Evolutionary conservation across 2,113 vertebrate species (phyloP).

Genomic region (Myiozetetes cayanensis): DNA sequence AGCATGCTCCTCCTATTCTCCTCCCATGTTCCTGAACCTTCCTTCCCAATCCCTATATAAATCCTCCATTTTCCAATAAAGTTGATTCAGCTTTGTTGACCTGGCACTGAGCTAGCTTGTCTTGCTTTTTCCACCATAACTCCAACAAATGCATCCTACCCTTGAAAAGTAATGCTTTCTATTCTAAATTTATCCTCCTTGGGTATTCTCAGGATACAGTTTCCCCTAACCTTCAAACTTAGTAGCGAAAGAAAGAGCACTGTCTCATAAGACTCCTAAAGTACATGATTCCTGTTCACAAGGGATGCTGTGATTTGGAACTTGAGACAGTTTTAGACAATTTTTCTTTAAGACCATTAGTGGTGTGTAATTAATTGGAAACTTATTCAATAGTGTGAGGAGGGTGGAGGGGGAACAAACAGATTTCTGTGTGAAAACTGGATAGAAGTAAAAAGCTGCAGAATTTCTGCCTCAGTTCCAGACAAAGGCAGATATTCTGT

Average conservation of each 20-base stretch:
- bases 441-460: neutral
- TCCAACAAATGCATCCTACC: neutral
- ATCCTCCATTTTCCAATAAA: no score
- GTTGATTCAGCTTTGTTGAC: no score
- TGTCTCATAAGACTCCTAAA: neutral
- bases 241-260: neutral
- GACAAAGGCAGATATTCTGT: neutral
- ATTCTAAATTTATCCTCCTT: neutral
- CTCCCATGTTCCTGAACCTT: no score
- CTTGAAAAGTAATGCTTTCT: neutral
- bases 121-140: no score
- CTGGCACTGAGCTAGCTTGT: no score
- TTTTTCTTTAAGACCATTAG: neutral
- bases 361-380: neutral
- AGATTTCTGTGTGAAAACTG: neutral
- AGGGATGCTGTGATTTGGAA: neutral
- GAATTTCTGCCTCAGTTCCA: neutral
- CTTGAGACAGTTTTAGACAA: neutral
- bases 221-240: neutral
- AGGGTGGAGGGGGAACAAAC: rapidly evolving
- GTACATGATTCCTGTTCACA: neutral
- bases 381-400: neutral
- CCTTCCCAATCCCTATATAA: no score
- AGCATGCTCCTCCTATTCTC: no score
- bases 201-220: neutral